These are phyloP conservation scores for Mercenaria mercenaria DNA, from an alignment of 1,140 invertebrate genomes.

Conservation along the genomic window DNA sequence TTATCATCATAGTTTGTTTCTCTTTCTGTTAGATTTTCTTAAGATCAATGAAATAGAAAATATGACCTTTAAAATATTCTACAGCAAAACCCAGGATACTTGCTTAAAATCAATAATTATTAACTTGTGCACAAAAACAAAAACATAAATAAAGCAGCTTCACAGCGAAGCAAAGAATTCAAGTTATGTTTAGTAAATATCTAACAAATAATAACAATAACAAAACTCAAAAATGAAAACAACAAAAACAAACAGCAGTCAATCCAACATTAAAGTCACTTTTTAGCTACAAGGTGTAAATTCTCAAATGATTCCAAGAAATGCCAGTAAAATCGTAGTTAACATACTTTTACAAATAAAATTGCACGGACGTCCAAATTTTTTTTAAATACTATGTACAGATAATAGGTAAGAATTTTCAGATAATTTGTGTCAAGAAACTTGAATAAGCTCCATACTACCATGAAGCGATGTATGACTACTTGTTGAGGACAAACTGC, in stretches of 20 bases:
- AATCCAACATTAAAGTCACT: background rate
- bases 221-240: background rate
- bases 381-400: slow-evolving; percentile 23
- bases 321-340: background rate
- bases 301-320: background rate
- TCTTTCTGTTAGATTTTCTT: no score
- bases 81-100: no score
- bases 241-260: background rate
- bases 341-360: background rate
- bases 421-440: slow-evolving; percentile 73
- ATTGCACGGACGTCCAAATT: slow-evolving; percentile 9
- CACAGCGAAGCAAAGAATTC: background rate
- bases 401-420: background rate
- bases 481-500: slow-evolving; percentile 83
- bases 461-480: slow-evolving; percentile 84
- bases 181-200: no score
- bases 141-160: no score
- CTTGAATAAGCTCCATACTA: slow-evolving; percentile 85
- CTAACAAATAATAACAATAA: background rate
- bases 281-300: no score
- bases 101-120: no score
- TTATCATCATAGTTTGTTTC: no score
- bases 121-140: no score
- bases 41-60: no score
- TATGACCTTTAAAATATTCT: no score